Conservation (phyloP, 2,113 vertebrate species). For the Scomber scombrus region DNA sequence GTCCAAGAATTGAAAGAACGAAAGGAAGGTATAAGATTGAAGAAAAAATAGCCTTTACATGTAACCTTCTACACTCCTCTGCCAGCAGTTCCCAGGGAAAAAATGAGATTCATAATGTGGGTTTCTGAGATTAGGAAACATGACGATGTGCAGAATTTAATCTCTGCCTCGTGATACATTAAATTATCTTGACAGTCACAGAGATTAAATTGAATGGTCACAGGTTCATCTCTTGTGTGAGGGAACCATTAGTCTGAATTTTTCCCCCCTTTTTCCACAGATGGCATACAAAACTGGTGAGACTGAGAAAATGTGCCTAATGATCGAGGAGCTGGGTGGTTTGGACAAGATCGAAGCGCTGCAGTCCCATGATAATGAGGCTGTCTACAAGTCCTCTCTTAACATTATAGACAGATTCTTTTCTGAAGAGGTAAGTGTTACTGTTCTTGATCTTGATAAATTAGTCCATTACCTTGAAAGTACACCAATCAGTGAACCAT, state of each 20-base stretch:
- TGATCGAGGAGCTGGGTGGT: slow-evolving; percentile 92
- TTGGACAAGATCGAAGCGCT: slow-evolving; percentile 92
- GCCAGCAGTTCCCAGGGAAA: no score
- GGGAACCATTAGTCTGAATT: background rate
- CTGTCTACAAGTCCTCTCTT: slow-evolving; percentile 89
- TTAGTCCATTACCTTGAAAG: background rate
- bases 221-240: background rate
- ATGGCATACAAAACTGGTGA: slow-evolving; percentile 90
- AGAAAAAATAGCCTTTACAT: no score
- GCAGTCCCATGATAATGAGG: slow-evolving; percentile 91
- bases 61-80: no score
- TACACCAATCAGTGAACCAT: background rate
- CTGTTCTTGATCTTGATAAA: background rate
- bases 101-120: background rate
- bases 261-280: slow-evolving; percentile 73
- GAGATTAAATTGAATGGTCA: slow-evolving; percentile 9
- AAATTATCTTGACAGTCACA: background rate
- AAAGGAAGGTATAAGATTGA: background rate
- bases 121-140: slow-evolving; percentile 5
- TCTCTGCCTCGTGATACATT: background rate
- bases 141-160: background rate
- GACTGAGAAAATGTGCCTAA: slow-evolving; percentile 89
- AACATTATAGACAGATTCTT: slow-evolving; percentile 93
- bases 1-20: background rate
- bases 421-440: slow-evolving; percentile 87